Evolutionary conservation across 2,888 invertebrate genomes (phyloP).

Genomic region (Hydraecia micacea): DNA sequence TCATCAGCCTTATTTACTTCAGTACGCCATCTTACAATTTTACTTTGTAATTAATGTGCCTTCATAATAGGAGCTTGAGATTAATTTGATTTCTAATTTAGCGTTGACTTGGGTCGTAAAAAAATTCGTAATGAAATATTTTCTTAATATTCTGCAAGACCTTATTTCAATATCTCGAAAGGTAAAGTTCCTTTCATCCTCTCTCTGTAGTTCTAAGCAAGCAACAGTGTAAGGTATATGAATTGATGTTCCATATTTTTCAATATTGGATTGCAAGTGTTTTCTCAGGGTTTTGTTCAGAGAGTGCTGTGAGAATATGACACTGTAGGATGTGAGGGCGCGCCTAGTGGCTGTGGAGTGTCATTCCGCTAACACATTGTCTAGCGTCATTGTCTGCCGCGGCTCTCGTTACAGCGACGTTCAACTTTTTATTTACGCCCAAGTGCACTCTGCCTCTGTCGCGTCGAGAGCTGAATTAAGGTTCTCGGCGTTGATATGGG

Average conservation of each 20-base stretch:
- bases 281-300: slow-evolving; percentile 65
- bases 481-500: slow-evolving; percentile 89
- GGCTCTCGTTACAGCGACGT: slow-evolving; percentile 85
- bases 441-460: slow-evolving; percentile 88
- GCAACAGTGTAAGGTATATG: slow-evolving; percentile 16
- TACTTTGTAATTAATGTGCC: slow-evolving; percentile 49
- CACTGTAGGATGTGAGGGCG: slow-evolving; percentile 77
- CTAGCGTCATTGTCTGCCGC: slow-evolving; percentile 86
- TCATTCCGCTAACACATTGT: slow-evolving; percentile 88
- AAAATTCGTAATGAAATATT: slow-evolving; percentile 31
- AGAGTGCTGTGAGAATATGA: slow-evolving; percentile 71
- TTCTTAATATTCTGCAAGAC: slow-evolving; percentile 34
- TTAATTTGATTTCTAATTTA: slow-evolving; percentile 50
- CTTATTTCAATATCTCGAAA: slow-evolving; percentile 3
- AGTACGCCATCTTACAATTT: slow-evolving; percentile 29
- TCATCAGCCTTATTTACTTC: slow-evolving; percentile 38
- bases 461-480: slow-evolving; percentile 88
- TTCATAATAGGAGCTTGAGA: slow-evolving; percentile 40
- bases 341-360: slow-evolving; percentile 83
- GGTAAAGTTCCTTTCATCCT: not conserved
- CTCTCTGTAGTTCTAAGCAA: slow-evolving; percentile 6
- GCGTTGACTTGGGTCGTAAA: slow-evolving; percentile 21
- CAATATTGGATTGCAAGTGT: slow-evolving; percentile 57
- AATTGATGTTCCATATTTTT: slow-evolving; percentile 60
- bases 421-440: slow-evolving; percentile 90